These are phyloP conservation scores for Spisula subtruncata DNA, from an alignment of 2,888 invertebrate genomes.

Conservation along the genomic window DNA sequence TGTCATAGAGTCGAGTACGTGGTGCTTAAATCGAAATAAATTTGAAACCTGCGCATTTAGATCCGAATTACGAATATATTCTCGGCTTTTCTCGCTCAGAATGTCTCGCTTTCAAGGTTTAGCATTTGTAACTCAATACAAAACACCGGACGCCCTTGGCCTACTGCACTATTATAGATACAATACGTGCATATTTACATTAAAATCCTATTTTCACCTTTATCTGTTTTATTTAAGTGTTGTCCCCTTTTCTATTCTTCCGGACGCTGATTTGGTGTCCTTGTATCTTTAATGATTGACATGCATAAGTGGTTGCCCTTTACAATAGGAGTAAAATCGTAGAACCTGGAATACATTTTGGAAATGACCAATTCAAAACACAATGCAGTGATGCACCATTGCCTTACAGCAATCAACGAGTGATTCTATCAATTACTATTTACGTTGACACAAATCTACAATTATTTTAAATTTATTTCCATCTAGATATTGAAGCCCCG, in stretches of 20 bases:
- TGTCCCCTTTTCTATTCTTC: constrained; percentile 6
- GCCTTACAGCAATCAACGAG: not conserved
- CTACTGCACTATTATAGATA: constrained; percentile 56
- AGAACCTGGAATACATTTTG: constrained; percentile 27
- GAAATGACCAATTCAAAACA: not conserved
- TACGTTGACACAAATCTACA: constrained; percentile 61
- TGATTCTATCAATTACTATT: not conserved
- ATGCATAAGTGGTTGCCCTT: constrained; percentile 26
- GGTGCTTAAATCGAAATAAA: constrained; percentile 60
- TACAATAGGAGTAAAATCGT: constrained; percentile 19
- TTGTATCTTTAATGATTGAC: constrained; percentile 19
- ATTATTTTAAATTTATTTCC: constrained; percentile 62
- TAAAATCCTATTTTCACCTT: constrained; percentile 55
- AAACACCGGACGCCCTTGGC: constrained; percentile 62
- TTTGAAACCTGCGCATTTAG: constrained; percentile 53
- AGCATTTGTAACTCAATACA: constrained; percentile 60
- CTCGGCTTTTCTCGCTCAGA: constrained; percentile 12
- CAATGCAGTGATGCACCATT: constrained; percentile 29
- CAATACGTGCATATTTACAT: constrained; percentile 66
- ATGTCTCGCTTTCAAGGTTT: constrained; percentile 39
- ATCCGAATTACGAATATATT: constrained; percentile 46
- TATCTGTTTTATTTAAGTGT: constrained; percentile 10
- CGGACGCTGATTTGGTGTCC: constrained; percentile 26
- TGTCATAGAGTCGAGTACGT: constrained; percentile 46
- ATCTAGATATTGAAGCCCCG: constrained; percentile 33